Evolutionary conservation across 2,113 vertebrate species (phyloP).

Genomic region (Limanda limanda): DNA sequence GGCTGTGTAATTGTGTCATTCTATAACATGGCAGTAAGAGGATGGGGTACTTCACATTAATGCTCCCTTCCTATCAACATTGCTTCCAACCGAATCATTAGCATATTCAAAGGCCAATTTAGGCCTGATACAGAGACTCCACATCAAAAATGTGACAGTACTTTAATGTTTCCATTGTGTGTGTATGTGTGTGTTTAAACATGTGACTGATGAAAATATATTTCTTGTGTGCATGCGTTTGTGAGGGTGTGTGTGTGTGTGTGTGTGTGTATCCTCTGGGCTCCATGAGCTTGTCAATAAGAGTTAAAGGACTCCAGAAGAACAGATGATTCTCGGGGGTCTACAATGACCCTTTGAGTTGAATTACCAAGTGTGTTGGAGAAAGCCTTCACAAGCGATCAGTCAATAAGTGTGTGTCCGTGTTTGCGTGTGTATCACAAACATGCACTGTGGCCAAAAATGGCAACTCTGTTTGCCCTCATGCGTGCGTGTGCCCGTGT

Average conservation of each 20-base stretch:
- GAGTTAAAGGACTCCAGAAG: conserved; percentile 61
- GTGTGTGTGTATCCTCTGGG: conserved; percentile 21
- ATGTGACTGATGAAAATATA: conserved; percentile 8
- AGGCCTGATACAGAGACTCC: conserved; percentile 34
- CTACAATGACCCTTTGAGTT: conserved; percentile 52
- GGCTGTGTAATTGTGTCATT: conserved; percentile 57
- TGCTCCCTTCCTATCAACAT: conserved; percentile 53
- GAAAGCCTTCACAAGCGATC: conserved; percentile 68
- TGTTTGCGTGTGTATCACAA: conserved; percentile 35
- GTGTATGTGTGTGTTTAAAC: conserved; percentile 21
- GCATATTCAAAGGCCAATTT: conserved; percentile 69
- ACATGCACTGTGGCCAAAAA: conserved; percentile 49
- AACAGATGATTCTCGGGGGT: conserved; percentile 63
- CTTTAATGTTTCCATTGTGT: conserved; percentile 13
- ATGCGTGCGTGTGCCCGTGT: conserved; percentile 2
- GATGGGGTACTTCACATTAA: conserved; percentile 59
- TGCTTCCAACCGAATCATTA: conserved; percentile 60
- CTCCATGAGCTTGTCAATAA: conserved; percentile 59
- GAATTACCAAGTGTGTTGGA: conserved; percentile 56
- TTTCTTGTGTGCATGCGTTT: neutral
- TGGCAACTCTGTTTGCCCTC: conserved; percentile 30
- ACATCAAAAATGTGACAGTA: conserved; percentile 35
- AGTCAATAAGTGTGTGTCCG: conserved; percentile 42
- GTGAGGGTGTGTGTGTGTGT: conserved; percentile 6
- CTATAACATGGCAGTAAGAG: conserved; percentile 33